Evolutionary conservation across 2,888 invertebrate species (phyloP).

Genomic region (Chouioia cunea): DNA sequence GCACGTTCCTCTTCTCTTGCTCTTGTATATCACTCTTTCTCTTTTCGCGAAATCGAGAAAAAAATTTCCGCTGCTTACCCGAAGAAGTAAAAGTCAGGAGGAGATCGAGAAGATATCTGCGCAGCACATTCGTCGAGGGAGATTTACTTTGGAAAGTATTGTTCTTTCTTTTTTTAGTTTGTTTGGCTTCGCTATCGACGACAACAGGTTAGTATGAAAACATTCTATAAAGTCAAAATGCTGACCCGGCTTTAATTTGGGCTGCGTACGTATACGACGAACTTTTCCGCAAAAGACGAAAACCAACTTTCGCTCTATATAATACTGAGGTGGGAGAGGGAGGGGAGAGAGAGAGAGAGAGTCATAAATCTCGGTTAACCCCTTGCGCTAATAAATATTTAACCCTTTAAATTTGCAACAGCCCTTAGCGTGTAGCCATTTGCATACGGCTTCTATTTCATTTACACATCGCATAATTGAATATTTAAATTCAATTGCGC

Average conservation of each 20-base stretch:
- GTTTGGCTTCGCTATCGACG: conserved; percentile 33
- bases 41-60: conserved; percentile 9
- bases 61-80: no score
- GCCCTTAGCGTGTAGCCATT: conserved; percentile 69
- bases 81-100: conserved; percentile 21
- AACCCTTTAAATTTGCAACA: conserved; percentile 70
- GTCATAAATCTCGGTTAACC: conserved; percentile 68
- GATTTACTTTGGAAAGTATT: no score
- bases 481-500: conserved; percentile 71
- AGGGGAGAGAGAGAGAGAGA: conserved; percentile 33
- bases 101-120: no score
- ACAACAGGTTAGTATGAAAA: conserved; percentile 35
- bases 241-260: neutral
- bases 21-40: neutral
- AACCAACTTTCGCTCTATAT: neutral
- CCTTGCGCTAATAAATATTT: conserved; percentile 68
- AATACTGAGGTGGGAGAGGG: neutral
- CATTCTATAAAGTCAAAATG: neutral
- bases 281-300: conserved; percentile 29
- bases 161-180: no score
- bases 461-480: conserved; percentile 72
- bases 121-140: no score
- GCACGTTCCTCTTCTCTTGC: conserved; percentile 34
- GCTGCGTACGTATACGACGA: conserved; percentile 3
- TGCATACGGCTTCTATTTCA: conserved; percentile 73